These are phyloP conservation scores for Chrysoperla carnea DNA, from an alignment of 1,140 invertebrate species.

Conservation along the genomic window DNA sequence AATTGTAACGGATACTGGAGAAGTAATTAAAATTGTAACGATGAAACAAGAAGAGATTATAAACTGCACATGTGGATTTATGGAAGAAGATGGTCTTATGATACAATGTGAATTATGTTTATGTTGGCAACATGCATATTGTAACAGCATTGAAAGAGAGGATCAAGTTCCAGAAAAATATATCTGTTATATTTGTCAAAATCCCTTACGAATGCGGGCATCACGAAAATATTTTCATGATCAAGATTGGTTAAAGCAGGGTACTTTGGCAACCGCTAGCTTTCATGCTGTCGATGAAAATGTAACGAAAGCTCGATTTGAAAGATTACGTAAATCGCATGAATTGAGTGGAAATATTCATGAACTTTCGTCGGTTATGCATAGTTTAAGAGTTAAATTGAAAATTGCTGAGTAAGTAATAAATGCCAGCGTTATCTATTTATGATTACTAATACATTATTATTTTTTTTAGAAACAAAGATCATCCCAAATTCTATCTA, in stretches of 20 bases:
- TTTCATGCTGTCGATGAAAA: slow-evolving; percentile 24
- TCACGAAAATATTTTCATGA: slow-evolving; percentile 61
- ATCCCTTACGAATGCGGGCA: slow-evolving; percentile 50
- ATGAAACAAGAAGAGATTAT: slow-evolving; percentile 35
- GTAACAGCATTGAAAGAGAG: slow-evolving; percentile 66
- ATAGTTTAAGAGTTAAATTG: slow-evolving; percentile 54
- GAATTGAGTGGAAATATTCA: slow-evolving; percentile 52
- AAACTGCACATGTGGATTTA: slow-evolving; percentile 28
- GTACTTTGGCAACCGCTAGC: slow-evolving; percentile 42
- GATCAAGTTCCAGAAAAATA: slow-evolving; percentile 77
- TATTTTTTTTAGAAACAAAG: slow-evolving; percentile 37
- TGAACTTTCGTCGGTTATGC: slow-evolving; percentile 45
- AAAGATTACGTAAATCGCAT: slow-evolving; percentile 42
- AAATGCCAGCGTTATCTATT: slow-evolving; percentile 1
- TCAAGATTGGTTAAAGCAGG: slow-evolving; percentile 76
- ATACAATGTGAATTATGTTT: slow-evolving; percentile 87
- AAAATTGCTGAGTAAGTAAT: slow-evolving; percentile 52
- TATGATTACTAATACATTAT: slow-evolving; percentile 5
- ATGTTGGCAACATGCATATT: slow-evolving; percentile 86
- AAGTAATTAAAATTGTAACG: slow-evolving; percentile 42
- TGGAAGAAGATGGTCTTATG: slow-evolving; percentile 86
- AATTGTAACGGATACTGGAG: slow-evolving; percentile 33
- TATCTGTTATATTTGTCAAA: slow-evolving; percentile 69
- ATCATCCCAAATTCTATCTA: slow-evolving; percentile 67
- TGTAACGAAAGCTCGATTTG: slow-evolving; percentile 18